These are phyloP conservation scores for Onychomys arenicola DNA, from an alignment of 2,797 vertebrate species.

Conservation along the genomic window DNA sequence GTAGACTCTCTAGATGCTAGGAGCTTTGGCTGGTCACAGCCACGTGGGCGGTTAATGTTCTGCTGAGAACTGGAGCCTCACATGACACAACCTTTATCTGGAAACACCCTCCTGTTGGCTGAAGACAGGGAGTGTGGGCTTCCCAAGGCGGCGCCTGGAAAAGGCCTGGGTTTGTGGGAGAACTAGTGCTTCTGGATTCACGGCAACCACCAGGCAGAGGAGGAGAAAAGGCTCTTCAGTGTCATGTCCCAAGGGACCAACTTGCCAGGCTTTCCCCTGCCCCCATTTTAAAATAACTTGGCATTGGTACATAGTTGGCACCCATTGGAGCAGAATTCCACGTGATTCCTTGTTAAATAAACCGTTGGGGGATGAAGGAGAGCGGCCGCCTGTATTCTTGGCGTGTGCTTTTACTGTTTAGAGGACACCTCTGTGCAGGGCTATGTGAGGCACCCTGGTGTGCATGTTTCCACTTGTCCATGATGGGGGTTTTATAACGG, in stretches of 20 bases:
- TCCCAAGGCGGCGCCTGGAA: background rate
- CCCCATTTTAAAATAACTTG: background rate
- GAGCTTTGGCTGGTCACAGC: background rate
- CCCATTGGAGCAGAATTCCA: background rate
- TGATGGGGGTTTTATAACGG: background rate
- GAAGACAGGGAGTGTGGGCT: background rate
- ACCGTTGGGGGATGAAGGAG: too few species aligned
- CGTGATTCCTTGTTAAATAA: background rate
- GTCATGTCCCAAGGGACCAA: background rate
- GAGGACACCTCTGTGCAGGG: background rate
- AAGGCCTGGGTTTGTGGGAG: background rate
- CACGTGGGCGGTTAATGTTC: background rate
- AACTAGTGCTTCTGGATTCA: background rate
- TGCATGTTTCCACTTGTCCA: background rate
- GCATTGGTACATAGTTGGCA: background rate
- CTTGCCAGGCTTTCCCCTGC: background rate
- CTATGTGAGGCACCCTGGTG: rapidly evolving
- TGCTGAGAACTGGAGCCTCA: background rate
- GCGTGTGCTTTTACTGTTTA: background rate
- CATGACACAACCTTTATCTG: background rate
- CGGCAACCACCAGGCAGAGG: background rate
- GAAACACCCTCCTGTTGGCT: background rate
- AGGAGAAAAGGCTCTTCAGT: background rate
- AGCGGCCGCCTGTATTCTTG: background rate
- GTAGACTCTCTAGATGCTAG: conserved; percentile 6